Base-by-base conservation (phyloP, 1,140 invertebrate species). In the Bicyclus anynana region DNA sequence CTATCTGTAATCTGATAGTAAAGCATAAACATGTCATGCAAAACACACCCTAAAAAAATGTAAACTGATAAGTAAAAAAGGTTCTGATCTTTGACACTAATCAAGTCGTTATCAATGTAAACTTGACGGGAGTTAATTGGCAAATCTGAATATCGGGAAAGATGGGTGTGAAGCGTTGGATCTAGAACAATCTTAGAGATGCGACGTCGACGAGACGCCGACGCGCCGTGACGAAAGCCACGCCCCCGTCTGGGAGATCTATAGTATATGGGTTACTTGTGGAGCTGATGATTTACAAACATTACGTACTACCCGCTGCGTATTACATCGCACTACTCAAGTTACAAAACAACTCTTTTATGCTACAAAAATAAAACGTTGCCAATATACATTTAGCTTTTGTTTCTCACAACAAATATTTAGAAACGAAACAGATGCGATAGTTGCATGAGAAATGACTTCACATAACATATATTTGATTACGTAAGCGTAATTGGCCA, bases 171-270 rank as follows among this genome's bases (percentile, higher is more conserved):
- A 69, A 72, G 60, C 57, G n/a, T 65, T 67, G 68, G 56, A 79
- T 72, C 53, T 65, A 77, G 74, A 80, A 78, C 67, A 73, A 77
- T 79, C 70, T 33, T 38, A 29, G 38, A 64, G 65, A 73, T n/a
- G n/a, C n/a, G n/a, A n/a, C n/a, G n/a, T n/a, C n/a, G 77, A 75
- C 66, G 59, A 66, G 82, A 77, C 79, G 79, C 73, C 82, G 74
- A 79, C 72, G 71, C 71, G 82, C 71, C 81, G 73, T 81, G 81
- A 80, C 77, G 75, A 65, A 59, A 62, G 55, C 82, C 82, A 83
- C 82, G 80, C 82, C 80, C 75, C 72, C 77, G 60, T 65, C 65
- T 66, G 65, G 20, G 56, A 55, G 35, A 44, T 65, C 68, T 75
- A 71, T 72, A 74, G 72, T 77, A 60, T 60, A 59, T 59, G 23